Evolutionary conservation across 2,797 vertebrate genomes (phyloP).

Genomic region (Valencia hispanica): DNA sequence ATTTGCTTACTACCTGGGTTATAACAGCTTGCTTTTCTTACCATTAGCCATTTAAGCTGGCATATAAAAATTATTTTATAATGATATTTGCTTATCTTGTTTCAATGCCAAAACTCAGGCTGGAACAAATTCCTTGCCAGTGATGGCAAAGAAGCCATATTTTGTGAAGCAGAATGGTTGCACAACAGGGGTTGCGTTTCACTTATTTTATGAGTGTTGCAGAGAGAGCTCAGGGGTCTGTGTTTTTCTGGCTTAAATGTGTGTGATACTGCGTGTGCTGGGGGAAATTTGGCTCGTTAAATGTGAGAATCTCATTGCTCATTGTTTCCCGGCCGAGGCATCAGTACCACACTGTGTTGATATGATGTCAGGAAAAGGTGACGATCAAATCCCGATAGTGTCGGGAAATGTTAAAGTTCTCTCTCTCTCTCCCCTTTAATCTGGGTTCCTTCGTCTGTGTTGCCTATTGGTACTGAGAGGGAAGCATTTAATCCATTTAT

Average conservation of each 20-base stretch:
- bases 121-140: conserved; percentile 54
- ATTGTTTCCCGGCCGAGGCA: conserved; percentile 56
- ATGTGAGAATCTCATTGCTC: conserved; percentile 59
- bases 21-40: conserved; percentile 21
- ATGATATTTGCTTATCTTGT: conserved; percentile 54
- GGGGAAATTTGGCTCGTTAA: conserved; percentile 64
- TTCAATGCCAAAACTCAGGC: conserved; percentile 37
- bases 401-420: not conserved
- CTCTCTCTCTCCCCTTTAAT: not conserved
- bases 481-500: not conserved
- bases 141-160: conserved; percentile 40
- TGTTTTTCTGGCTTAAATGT: conserved; percentile 35
- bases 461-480: too few species aligned
- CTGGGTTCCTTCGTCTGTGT: not conserved
- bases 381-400: not conserved
- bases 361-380: conserved; percentile 13
- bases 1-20: conserved; percentile 49
- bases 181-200: conserved; percentile 73
- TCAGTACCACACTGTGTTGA: not conserved
- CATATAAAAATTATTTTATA: conserved; percentile 50
- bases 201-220: conserved; percentile 69
- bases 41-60: conserved; percentile 18
- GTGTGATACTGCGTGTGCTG: conserved; percentile 28
- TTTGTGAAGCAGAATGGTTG: conserved; percentile 66
- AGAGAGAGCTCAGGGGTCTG: conserved; percentile 39